These are phyloP conservation scores for Yoshiicerus persimilis DNA, from an alignment of 1,140 invertebrate genomes.

Conservation along the genomic window DNA sequence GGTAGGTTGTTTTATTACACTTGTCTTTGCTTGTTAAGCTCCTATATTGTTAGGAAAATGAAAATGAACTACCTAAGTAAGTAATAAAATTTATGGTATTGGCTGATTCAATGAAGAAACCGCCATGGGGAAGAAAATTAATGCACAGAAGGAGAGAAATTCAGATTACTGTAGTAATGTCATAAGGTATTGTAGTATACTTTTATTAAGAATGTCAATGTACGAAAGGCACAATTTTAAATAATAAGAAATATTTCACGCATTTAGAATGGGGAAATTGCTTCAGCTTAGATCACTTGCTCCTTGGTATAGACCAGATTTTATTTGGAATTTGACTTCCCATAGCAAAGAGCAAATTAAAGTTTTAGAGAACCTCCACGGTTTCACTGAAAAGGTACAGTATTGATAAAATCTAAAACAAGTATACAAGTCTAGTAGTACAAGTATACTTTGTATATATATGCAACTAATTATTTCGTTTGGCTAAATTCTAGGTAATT, in stretches of 20 bases:
- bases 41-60: not conserved
- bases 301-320: constrained; percentile 58
- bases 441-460: constrained; percentile 26
- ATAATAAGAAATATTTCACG: too few species aligned
- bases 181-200: constrained; percentile 49
- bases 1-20: not conserved
- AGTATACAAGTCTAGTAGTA: too few species aligned
- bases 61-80: not conserved
- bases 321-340: constrained; percentile 55
- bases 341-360: constrained; percentile 48
- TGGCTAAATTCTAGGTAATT: not conserved
- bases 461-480: not conserved
- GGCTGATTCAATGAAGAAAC: constrained; percentile 55
- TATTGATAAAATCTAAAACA: too few species aligned
- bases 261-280: constrained; percentile 41
- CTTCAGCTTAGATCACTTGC: constrained; percentile 53
- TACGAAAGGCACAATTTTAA: too few species aligned
- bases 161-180: constrained; percentile 62
- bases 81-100: not conserved
- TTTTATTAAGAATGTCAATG: too few species aligned
- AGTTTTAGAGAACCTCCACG: constrained; percentile 24
- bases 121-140: constrained; percentile 65
- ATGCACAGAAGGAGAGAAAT: constrained; percentile 59
- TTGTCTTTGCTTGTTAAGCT: not conserved
- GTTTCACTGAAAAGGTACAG: constrained; percentile 32